Conservation (phyloP, 1,140 invertebrate species). For the Apocrypta bakeri region DNA sequence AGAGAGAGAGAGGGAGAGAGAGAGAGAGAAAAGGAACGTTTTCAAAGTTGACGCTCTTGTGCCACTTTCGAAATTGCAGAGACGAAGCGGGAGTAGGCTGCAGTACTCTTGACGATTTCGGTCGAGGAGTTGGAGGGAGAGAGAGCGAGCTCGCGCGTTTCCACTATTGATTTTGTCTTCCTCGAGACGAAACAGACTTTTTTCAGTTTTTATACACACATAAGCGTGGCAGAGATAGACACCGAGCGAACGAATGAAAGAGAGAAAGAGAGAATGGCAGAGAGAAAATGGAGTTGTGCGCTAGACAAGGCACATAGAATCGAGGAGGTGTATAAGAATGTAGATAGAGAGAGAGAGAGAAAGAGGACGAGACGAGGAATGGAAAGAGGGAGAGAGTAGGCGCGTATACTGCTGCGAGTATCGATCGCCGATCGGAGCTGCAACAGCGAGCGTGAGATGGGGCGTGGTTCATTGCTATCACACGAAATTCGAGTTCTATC, state of each 20-base stretch:
- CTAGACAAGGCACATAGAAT: not conserved
- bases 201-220: constrained; percentile 2
- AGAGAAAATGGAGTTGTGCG: not conserved
- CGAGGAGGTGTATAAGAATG: constrained; percentile 1
- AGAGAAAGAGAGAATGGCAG: not conserved
- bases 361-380: constrained; percentile 3
- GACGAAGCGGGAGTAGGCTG: not conserved
- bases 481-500: not conserved
- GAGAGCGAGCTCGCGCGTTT: not conserved
- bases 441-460: constrained; percentile 40
- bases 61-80: not conserved
- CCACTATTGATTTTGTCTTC: not conserved
- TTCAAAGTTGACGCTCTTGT: not conserved
- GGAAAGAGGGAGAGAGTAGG: constrained; percentile 34
- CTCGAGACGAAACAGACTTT: not conserved
- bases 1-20: not conserved
- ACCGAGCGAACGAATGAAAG: not conserved
- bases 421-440: constrained; percentile 28
- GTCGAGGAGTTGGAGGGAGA: not conserved
- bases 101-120: not conserved
- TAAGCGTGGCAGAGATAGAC: not conserved
- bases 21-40: not conserved
- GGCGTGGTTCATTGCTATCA: constrained; percentile 52
- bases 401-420: constrained; percentile 10
- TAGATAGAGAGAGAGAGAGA: constrained; percentile 43